Evolutionary conservation across 2,888 invertebrate genomes (phyloP).

Genomic region (Ormyrus thymus): DNA sequence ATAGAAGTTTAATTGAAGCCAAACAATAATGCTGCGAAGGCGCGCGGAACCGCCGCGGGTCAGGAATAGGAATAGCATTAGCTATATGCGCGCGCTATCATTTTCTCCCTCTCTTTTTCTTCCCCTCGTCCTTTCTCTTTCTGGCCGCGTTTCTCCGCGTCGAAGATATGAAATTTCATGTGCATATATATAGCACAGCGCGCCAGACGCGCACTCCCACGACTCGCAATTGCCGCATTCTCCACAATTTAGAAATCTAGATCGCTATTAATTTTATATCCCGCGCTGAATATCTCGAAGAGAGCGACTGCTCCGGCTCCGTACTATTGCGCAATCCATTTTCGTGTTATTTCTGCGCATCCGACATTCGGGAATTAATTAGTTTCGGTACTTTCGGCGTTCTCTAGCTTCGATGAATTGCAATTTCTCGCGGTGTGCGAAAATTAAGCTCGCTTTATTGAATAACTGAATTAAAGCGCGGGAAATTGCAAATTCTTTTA

Average conservation of each 20-base stretch:
- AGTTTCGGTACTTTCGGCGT: slow-evolving; percentile 42
- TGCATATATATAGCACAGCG: slow-evolving; percentile 13
- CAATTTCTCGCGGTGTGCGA: slow-evolving; percentile 25
- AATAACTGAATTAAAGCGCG: slow-evolving; percentile 34
- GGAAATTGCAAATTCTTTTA: slow-evolving; percentile 25
- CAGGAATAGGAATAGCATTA: slow-evolving; percentile 72
- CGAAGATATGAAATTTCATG: slow-evolving; percentile 71
- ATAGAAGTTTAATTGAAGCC: slow-evolving; percentile 72
- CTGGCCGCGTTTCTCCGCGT: slow-evolving; percentile 59
- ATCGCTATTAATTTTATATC: slow-evolving; percentile 74
- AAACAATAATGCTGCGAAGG: slow-evolving; percentile 71
- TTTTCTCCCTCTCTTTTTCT: slow-evolving; percentile 53
- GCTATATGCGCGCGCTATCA: slow-evolving; percentile 57
- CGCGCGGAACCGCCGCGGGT: slow-evolving; percentile 68
- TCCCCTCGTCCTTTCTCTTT: slow-evolving; percentile 53
- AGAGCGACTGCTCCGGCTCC: slow-evolving; percentile 40
- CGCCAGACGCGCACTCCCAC: slow-evolving; percentile 67
- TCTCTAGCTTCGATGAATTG: slow-evolving; percentile 52
- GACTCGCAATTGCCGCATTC: slow-evolving; percentile 73
- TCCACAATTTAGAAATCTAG: slow-evolving; percentile 74
- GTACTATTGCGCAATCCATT: slow-evolving; percentile 58
- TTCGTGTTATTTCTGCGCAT: slow-evolving; percentile 48
- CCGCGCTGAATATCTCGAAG: slow-evolving; percentile 57
- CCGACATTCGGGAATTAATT: slow-evolving; percentile 44
- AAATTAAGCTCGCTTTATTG: slow-evolving; percentile 29